Conservation (phyloP, 1,140 invertebrate species). For the Eubasilissa regina region DNA sequence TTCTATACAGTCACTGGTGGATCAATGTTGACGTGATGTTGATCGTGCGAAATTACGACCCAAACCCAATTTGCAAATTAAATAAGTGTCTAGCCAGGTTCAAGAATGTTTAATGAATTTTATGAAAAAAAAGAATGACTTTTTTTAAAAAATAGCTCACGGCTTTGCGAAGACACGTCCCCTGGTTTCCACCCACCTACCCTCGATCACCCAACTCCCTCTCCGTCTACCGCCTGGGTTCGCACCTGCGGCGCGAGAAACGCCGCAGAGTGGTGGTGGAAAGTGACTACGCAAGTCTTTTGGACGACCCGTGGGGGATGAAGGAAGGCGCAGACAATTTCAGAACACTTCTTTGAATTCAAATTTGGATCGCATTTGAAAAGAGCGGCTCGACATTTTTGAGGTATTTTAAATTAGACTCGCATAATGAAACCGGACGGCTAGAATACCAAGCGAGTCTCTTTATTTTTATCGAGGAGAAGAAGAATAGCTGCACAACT, state of each 20-base stretch:
- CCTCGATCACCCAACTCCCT: neutral
- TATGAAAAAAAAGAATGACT: too few species aligned
- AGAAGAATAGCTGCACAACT: too few species aligned
- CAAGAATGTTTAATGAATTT: too few species aligned
- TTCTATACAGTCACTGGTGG: too few species aligned
- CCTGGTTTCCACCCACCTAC: neutral
- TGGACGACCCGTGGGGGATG: conserved; percentile 27
- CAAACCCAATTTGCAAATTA: too few species aligned
- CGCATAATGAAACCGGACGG: too few species aligned
- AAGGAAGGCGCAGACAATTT: conserved; percentile 30
- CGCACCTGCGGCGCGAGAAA: conserved; percentile 35
- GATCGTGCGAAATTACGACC: too few species aligned
- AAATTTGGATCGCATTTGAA: conserved; percentile 23
- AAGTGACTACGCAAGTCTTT: conserved; percentile 41
- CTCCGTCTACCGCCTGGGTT: neutral
- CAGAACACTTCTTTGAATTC: conserved; percentile 28
- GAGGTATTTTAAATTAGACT: too few species aligned
- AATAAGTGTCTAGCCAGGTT: too few species aligned
- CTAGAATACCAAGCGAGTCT: too few species aligned
- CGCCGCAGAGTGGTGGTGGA: conserved; percentile 28
- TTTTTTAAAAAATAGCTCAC: neutral
- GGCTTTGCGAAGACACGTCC: neutral
- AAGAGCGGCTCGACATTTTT: conserved; percentile 6
- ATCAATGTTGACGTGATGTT: too few species aligned
- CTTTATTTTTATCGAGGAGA: too few species aligned